A percentile compares a stretch with the other conserved stretches of the same genome.
Evolutionary conservation across 2,113 vertebrate species (phyloP).

Genomic region (Scytalopus superciliaris): DNA sequence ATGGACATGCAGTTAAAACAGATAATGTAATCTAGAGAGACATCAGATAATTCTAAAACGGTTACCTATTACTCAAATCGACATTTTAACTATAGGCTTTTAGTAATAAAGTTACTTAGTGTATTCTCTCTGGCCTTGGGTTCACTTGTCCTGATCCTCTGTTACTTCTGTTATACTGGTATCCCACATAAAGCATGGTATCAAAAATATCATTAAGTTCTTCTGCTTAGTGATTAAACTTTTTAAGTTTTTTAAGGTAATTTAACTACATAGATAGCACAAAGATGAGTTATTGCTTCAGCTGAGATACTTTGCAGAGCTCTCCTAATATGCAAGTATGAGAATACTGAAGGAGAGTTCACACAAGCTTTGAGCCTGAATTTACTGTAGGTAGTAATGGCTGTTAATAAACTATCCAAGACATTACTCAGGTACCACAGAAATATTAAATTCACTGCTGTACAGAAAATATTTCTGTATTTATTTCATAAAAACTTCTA

Average conservation of each 20-base stretch:
- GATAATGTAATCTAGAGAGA: not conserved
- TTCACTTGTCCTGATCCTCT: not conserved
- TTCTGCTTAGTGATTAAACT: not conserved
- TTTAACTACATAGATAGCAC: not conserved
- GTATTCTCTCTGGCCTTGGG: not conserved
- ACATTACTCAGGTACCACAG: not conserved
- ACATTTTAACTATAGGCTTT: not conserved
- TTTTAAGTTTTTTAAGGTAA: not conserved
- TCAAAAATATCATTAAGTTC: not conserved
- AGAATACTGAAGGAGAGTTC: not conserved
- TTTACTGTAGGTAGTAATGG: not conserved
- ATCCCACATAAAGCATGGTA: not conserved
- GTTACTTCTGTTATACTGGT: not conserved
- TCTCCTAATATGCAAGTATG: not conserved
- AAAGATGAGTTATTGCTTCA: not conserved
- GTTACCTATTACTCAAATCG: not conserved
- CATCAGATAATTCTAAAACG: not conserved
- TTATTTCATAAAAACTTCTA: not conserved
- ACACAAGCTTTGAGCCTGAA: not conserved
- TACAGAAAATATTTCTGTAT: not conserved
- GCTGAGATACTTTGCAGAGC: not conserved
- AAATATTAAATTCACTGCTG: not conserved
- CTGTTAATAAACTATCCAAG: not conserved
- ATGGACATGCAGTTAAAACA: not conserved
- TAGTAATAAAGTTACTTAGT: not conserved